Conservation (phyloP, 2,797 vertebrate species). For the Pteropus rufus region DNA sequence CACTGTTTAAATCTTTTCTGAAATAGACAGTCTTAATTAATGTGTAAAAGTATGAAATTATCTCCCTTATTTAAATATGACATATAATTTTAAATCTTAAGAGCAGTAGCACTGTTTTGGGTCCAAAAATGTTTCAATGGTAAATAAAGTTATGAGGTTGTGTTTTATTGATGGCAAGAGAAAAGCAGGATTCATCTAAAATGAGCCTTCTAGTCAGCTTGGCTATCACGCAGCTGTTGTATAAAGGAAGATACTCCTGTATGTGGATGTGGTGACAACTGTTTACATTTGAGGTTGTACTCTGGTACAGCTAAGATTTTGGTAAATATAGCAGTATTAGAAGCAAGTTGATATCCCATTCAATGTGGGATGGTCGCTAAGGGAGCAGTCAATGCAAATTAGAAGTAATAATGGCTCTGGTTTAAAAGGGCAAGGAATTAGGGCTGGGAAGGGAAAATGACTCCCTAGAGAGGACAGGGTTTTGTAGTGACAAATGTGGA, state of each 20-base stretch:
- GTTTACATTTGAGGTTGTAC: conserved; percentile 11
- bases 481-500: conserved; percentile 8
- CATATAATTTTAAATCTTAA: background rate
- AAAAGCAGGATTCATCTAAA: conserved; percentile 11
- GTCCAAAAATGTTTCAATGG: background rate
- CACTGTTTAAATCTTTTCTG: background rate
- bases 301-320: conserved; percentile 12
- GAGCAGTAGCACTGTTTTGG: background rate
- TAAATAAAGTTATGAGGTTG: background rate
- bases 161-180: background rate
- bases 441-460: conserved; percentile 54
- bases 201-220: background rate
- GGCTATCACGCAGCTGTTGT: background rate
- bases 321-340: conserved; percentile 35
- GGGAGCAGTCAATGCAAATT: conserved; percentile 71
- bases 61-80: conserved; percentile 2
- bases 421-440: conserved; percentile 71
- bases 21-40: background rate
- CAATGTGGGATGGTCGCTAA: conserved; percentile 59
- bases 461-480: conserved; percentile 27
- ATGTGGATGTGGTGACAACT: background rate
- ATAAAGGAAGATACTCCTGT: background rate
- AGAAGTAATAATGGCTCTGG: conserved; percentile 71
- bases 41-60: background rate
- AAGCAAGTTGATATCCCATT: conserved; percentile 48